Evolutionary conservation across 2,888 invertebrate species (phyloP), one percentile per base, ranked within the genome.

Genomic region (Amblyteles armatorius): DNA sequence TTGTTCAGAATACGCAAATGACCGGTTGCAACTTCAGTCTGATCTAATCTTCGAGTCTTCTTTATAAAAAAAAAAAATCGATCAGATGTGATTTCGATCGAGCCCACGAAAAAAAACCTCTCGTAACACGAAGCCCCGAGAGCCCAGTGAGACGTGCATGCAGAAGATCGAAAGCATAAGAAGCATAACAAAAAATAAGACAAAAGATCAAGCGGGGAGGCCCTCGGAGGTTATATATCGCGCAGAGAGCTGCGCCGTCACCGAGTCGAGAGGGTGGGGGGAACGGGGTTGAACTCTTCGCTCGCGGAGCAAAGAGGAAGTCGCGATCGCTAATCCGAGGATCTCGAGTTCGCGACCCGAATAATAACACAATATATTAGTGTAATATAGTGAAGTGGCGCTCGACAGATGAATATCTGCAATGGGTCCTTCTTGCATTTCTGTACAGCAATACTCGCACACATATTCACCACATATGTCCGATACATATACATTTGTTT

Each of bases 351-450:
- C 88, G 84, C 85, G 89, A 89, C 89, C 89, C 87, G 89, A 88
- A 89, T 89, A 89, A 89, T 88, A 88, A 89, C 87, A 88, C 89
- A 88, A 88, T 89, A 89, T 88, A 89, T 89, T 89, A 88, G 86
- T 89, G 89, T 88, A 89, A 89, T 89, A 88, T 87, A 87, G 88
- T 86, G 86, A 87, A 88, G 86, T 87, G 85, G 78, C 83, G 84
- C 85, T 87, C 83, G 81, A 84, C 85, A 87, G 88, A 88, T 89
- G 87, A 86, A 86, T 88, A 89, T 88, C 89, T 73, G 79, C 55
- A 79, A 76, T 77, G 79, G 76, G 19, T 33, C 71, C 79, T 76
- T 84, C 82, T 85, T 81, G 81, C 63, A 65, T 29, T 67, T 52
- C 36, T 76, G 76, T 80, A 79, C 76, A 78, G 60, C 76, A 76